phyloP scores from a whole-genome alignment of 2,797 vertebrate species.

The Graptemys geographica region DNA sequence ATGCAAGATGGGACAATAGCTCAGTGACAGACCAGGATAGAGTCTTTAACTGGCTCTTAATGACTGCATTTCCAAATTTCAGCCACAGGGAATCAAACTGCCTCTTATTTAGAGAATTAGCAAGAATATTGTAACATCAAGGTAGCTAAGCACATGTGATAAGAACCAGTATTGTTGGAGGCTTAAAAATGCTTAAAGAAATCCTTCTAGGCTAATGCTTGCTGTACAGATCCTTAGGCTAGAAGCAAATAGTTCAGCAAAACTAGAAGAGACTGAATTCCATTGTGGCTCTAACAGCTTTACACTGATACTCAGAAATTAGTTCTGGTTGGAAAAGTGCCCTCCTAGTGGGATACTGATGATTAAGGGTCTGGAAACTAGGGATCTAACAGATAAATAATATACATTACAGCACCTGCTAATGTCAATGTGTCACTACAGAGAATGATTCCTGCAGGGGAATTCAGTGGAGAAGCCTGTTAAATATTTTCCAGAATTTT shows the following conservation, averaged over 20 bases:
- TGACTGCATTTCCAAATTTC: not conserved
- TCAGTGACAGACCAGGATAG: not conserved
- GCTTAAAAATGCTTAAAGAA: not conserved
- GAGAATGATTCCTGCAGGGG: not conserved
- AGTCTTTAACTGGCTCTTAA: not conserved
- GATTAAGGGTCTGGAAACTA: not conserved
- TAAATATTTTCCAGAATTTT: not conserved
- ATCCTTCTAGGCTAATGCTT: not conserved
- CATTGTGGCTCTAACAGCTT: not conserved
- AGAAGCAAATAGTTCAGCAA: not conserved
- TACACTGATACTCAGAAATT: not conserved
- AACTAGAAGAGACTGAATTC: not conserved
- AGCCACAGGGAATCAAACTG: not conserved
- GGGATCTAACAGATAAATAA: not conserved
- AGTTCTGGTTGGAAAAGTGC: not conserved
- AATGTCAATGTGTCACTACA: not conserved
- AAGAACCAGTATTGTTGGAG: not conserved
- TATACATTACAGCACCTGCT: accelerated
- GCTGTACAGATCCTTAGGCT: not conserved
- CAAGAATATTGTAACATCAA: not conserved
- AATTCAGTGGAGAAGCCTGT: not conserved
- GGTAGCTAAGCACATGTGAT: not conserved
- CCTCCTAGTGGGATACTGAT: not conserved
- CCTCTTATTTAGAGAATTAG: not conserved
- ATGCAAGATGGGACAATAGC: not conserved